Evolutionary conservation across 2,797 vertebrate species (phyloP), one percentile per base, ranked within the genome.

Genomic region (Yasuhikotakia modesta): DNA sequence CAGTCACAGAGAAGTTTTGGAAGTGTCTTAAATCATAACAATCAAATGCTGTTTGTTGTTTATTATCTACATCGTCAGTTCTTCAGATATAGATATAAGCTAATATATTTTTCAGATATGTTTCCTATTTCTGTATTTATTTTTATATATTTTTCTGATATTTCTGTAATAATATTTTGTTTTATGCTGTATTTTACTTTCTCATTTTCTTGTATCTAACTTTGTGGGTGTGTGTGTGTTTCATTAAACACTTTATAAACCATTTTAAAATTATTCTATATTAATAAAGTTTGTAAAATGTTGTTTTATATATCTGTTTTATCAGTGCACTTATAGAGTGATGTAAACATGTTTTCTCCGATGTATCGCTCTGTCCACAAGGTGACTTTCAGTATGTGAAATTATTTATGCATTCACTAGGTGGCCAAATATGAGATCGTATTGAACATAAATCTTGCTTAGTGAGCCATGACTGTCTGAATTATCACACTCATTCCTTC

Each of bases 371-470:
- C 30, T 55, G 14, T 66, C 17, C 65, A 63, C 80, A 81, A 81
- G 73, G 80, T 81, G 70, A 81, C 80, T 74, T 81, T 81, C 80
- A 81, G 58, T 57, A 53, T 39, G 19, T 39, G n/a, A 69, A 70
- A 61, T 77, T 77, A 61, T 77, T 77, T 70, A 77, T 77, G 45
- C 65, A 77, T 52, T 77, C 75, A 61, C 45, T 39, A 30, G 3
- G 43, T 70, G 66, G 75, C 66, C 30, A 73, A 78, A 63, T 73
- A 50, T 68, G 16, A 45, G 63, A 66, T 63, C 19, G 61, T 74
- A 57, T 45, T 58, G 53, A 50, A 73, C 70, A 81, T 81, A 78
- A 53, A 70, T 81, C 76, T 81, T 78, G 66, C 55, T 81, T 73
- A 74, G 80, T 63, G 57, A 35, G 71, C 76, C 76, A 78, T 74